Percentiles rank a stretch among this genome's conserved stretches.
phyloP scores from a whole-genome alignment of 2,797 vertebrate genomes.

The Botia kubotai region DNA sequence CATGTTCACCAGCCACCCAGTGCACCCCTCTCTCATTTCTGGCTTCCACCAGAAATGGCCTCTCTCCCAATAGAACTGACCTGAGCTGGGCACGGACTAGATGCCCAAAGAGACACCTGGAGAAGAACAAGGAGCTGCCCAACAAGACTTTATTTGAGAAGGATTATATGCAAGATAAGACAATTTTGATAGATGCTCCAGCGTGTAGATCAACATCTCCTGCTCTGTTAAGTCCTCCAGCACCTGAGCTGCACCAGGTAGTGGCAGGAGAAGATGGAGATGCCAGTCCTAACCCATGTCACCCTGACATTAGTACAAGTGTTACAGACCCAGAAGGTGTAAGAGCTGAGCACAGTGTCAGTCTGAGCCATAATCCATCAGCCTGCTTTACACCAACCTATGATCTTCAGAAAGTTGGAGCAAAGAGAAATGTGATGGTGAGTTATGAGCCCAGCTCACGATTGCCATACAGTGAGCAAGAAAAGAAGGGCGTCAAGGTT shows the following conservation, averaged over 20 bases:
- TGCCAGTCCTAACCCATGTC: constrained; percentile 52
- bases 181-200: constrained; percentile 27
- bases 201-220: constrained; percentile 61
- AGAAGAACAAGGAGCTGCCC: constrained; percentile 50
- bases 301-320: constrained; percentile 47
- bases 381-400: constrained; percentile 70
- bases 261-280: constrained; percentile 52
- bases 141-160: constrained; percentile 62
- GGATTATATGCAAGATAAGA: constrained; percentile 50
- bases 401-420: constrained; percentile 64
- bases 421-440: constrained; percentile 65
- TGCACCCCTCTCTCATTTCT: constrained; percentile 74
- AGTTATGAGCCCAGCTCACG: constrained; percentile 55
- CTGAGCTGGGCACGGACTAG: constrained; percentile 54
- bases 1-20: constrained; percentile 72
- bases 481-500: constrained; percentile 75
- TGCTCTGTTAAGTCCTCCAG: constrained; percentile 56
- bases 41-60: constrained; percentile 64
- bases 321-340: constrained; percentile 52
- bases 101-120: constrained; percentile 59
- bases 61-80: constrained; percentile 52
- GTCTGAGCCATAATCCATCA: constrained; percentile 64
- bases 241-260: constrained; percentile 57
- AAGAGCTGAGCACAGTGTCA: constrained; percentile 31
- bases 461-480: constrained; percentile 68